These are phyloP conservation scores for Cheiracanthium punctorium DNA, from an alignment of 2,888 invertebrate species.

Conservation along the genomic window DNA sequence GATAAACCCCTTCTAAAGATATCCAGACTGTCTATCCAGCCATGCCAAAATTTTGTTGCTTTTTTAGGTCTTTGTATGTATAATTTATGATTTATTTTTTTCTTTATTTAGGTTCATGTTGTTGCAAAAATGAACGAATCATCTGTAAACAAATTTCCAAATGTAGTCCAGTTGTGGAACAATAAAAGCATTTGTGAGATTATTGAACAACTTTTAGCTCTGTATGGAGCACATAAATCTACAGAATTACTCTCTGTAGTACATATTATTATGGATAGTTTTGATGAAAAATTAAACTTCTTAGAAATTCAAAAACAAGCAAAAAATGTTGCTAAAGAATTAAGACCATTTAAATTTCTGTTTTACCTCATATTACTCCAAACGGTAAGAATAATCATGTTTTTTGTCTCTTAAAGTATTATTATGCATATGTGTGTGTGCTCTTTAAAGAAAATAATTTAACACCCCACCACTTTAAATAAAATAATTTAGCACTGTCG, in stretches of 20 bases:
- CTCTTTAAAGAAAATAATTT: too few relatives aligned
- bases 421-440: too few relatives aligned
- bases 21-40: too few relatives aligned
- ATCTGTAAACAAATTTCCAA: constrained; percentile 27
- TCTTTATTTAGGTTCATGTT: constrained; percentile 23
- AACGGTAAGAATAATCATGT: constrained; percentile 21
- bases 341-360: constrained; percentile 28
- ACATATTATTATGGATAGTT: constrained; percentile 23
- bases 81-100: background rate
- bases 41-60: background rate
- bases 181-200: constrained; percentile 22
- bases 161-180: constrained; percentile 33
- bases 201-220: constrained; percentile 24
- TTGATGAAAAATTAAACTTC: constrained; percentile 38
- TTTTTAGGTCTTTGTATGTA: background rate
- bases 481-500: too few relatives aligned
- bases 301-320: constrained; percentile 44
- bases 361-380: constrained; percentile 35
- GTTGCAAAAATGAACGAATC: constrained; percentile 36
- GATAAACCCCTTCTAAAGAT: too few relatives aligned
- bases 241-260: constrained; percentile 25
- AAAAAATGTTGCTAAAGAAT: constrained; percentile 14
- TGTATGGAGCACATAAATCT: constrained; percentile 22
- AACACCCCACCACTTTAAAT: too few relatives aligned
- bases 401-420: too few relatives aligned